Percentiles rank a stretch among this genome's conserved stretches.
Conservation (phyloP, 1,140 invertebrate genomes). For the Dreissena rostriformis region DNA sequence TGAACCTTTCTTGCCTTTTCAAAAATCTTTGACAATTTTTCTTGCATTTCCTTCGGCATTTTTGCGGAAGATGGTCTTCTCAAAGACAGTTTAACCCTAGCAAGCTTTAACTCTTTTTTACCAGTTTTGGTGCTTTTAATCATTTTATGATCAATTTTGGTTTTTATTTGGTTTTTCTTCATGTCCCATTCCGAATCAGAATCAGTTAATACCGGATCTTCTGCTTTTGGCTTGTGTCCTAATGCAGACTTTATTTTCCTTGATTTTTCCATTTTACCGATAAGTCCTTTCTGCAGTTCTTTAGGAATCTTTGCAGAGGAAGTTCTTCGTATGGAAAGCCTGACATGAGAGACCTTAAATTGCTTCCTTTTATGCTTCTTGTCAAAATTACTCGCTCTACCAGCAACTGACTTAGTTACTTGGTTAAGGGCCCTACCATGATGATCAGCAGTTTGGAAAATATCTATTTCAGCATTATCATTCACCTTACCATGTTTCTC, state of each 20-base stretch:
- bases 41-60: conserved; percentile 27
- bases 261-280: conserved; percentile 1
- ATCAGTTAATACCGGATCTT: not conserved
- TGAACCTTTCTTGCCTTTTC: not conserved
- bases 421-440: not conserved
- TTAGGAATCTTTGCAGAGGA: conserved; percentile 41
- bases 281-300: conserved; percentile 12
- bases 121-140: not conserved
- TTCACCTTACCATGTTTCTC: no score
- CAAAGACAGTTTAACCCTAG: not conserved
- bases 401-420: not conserved
- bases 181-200: conserved; percentile 1
- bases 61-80: conserved; percentile 40
- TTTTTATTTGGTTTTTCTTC: not conserved
- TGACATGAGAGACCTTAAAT: not conserved
- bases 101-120: not conserved
- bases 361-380: not conserved
- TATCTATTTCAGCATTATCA: not conserved
- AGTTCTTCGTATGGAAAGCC: conserved; percentile 6
- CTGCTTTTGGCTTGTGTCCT: not conserved
- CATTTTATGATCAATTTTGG: not conserved
- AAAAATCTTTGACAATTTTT: conserved; percentile 7
- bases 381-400: no score
- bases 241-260: conserved; percentile 19
- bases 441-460: not conserved